Conservation (phyloP, 2,888 invertebrate genomes). For the Strigamia transsilvanica region DNA sequence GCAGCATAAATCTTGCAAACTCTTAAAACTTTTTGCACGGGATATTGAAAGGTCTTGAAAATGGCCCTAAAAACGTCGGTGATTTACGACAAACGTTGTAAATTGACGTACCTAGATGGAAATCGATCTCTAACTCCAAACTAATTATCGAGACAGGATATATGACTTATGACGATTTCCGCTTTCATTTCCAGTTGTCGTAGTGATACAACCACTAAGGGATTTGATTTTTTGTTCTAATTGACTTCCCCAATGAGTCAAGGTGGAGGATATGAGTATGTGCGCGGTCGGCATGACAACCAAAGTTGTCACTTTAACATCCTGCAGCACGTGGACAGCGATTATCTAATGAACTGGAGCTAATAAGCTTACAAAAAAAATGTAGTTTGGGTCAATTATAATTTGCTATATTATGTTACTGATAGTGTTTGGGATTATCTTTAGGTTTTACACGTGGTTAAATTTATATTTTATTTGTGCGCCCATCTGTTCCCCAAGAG, state of each 20-base stretch:
- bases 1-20: no score
- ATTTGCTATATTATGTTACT: no score
- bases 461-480: no score
- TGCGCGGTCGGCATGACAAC: neutral
- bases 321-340: neutral
- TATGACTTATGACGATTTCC: neutral
- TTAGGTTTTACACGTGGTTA: no score
- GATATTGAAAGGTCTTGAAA: no score
- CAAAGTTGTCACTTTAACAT: neutral
- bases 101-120: neutral
- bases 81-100: neutral
- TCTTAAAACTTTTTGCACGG: no score
- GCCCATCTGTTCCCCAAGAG: no score
- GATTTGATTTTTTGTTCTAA: neutral
- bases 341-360: neutral
- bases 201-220: neutral
- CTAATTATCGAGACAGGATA: neutral
- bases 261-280: neutral
- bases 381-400: no score
- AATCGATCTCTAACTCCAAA: neutral
- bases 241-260: neutral
- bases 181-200: neutral
- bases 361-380: no score
- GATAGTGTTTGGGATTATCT: no score
- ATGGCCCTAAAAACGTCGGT: neutral